Evolutionary conservation across 2,888 invertebrate species (phyloP).

Genomic region (Ellobium chinense): DNA sequence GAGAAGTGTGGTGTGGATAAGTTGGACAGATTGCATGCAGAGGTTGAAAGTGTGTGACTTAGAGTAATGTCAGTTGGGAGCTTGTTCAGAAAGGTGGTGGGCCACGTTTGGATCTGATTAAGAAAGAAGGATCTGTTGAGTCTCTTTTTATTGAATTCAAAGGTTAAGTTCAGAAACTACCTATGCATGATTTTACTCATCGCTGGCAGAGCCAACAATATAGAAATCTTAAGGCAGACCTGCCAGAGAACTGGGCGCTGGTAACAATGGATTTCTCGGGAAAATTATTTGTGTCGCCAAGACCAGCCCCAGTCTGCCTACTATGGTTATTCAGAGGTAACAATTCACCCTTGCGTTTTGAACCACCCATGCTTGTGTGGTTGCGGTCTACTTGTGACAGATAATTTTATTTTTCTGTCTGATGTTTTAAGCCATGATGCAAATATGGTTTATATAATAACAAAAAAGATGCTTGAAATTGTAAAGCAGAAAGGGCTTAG

Average conservation of each 20-base stretch:
- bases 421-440: slow-evolving; percentile 6
- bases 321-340: slow-evolving; percentile 31
- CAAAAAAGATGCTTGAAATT: not conserved
- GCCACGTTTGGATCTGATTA: not conserved
- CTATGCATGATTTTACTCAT: not conserved
- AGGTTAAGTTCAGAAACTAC: not conserved
- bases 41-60: not conserved
- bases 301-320: slow-evolving; percentile 31
- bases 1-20: not conserved
- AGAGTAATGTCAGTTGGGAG: not conserved
- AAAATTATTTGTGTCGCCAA: slow-evolving; percentile 34
- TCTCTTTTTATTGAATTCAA: not conserved
- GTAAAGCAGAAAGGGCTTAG: not conserved
- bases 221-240: not conserved
- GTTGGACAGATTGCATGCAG: not conserved
- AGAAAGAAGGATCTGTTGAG: slow-evolving; percentile 18
- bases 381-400: not conserved
- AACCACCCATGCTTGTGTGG: not conserved
- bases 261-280: slow-evolving; percentile 24
- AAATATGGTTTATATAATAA: not conserved
- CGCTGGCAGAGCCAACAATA: slow-evolving; percentile 16
- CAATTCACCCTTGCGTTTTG: slow-evolving; percentile 1
- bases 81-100: not conserved
- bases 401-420: not conserved
- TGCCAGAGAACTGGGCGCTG: slow-evolving; percentile 27